Percentiles rank a stretch among this genome's conserved stretches.
phyloP scores from a whole-genome alignment of 2,797 vertebrate genomes.

The Zenarchopterus dispar region DNA sequence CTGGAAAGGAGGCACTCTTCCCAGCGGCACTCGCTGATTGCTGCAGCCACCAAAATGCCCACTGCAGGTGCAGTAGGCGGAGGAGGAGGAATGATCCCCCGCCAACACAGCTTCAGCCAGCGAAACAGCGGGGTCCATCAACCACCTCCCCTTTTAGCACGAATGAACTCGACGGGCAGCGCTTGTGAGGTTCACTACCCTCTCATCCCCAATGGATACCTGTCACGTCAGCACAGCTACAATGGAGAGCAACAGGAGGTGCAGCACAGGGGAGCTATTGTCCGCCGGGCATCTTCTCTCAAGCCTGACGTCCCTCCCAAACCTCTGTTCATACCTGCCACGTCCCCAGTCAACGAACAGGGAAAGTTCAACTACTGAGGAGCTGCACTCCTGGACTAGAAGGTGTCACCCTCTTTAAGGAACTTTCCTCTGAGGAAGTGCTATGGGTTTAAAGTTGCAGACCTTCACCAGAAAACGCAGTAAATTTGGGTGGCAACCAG shows the following conservation, averaged over 20 bases:
- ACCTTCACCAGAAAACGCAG: slow-evolving; percentile 44
- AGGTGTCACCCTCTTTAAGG: slow-evolving; percentile 45
- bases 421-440: slow-evolving; percentile 50
- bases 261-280: slow-evolving; percentile 82
- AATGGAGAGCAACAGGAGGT: slow-evolving; percentile 79
- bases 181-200: slow-evolving; percentile 85
- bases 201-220: slow-evolving; percentile 83
- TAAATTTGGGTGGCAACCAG: slow-evolving; percentile 56
- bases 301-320: slow-evolving; percentile 86
- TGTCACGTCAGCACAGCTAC: slow-evolving; percentile 86
- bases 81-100: slow-evolving; percentile 77
- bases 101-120: slow-evolving; percentile 87
- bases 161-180: slow-evolving; percentile 86
- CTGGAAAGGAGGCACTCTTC: slow-evolving; percentile 81
- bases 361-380: slow-evolving; percentile 89
- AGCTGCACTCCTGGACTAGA: slow-evolving; percentile 49
- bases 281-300: slow-evolving; percentile 85
- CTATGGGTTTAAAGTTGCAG: slow-evolving; percentile 47
- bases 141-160: slow-evolving; percentile 85
- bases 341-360: slow-evolving; percentile 82
- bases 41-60: slow-evolving; percentile 80
- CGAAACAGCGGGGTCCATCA: slow-evolving; percentile 74
- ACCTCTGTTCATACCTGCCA: slow-evolving; percentile 83
- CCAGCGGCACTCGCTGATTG: slow-evolving; percentile 86
- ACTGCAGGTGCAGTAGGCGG: slow-evolving; percentile 65